Evolutionary conservation across 2,888 invertebrate species (phyloP).

Genomic region (Baronia brevicornis): DNA sequence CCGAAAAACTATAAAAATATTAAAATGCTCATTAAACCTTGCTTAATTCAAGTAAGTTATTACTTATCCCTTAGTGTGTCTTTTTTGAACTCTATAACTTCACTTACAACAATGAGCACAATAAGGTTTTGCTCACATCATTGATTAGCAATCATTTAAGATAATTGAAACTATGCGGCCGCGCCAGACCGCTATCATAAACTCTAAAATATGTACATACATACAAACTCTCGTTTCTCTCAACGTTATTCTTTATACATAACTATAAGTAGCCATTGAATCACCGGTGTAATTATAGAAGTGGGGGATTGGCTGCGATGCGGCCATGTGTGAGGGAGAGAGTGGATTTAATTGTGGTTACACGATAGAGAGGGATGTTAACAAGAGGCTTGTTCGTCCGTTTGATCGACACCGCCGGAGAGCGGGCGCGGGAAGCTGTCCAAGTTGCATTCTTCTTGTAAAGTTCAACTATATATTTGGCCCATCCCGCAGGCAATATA

Average conservation of each 20-base stretch:
- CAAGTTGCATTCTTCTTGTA: constrained; percentile 72
- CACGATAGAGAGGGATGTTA: constrained; percentile 56
- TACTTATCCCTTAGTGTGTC: too few relatives aligned
- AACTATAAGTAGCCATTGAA: constrained; percentile 75
- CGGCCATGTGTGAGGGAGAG: constrained; percentile 52
- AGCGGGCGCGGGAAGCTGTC: constrained; percentile 67
- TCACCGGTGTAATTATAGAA: constrained; percentile 76
- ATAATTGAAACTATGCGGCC: constrained; percentile 46
- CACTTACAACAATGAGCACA: too few relatives aligned
- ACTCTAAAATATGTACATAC: constrained; percentile 62
- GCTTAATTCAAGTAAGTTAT: too few relatives aligned
- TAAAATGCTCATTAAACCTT: too few relatives aligned
- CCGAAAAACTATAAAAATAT: too few relatives aligned
- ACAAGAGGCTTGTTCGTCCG: constrained; percentile 74
- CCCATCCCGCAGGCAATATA: constrained; percentile 38
- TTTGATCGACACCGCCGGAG: constrained; percentile 74
- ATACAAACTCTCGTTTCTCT: constrained; percentile 61
- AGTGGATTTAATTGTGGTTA: constrained; percentile 33
- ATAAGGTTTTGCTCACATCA: constrained; percentile 18
- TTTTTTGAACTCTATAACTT: constrained; percentile 8
- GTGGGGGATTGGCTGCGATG: constrained; percentile 75
- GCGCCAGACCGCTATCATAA: constrained; percentile 49
- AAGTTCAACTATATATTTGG: constrained; percentile 74
- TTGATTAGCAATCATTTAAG: constrained; percentile 38
- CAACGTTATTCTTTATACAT: constrained; percentile 63